Conservation (phyloP, 2,113 vertebrate genomes). For the Prolemur simus region DNA sequence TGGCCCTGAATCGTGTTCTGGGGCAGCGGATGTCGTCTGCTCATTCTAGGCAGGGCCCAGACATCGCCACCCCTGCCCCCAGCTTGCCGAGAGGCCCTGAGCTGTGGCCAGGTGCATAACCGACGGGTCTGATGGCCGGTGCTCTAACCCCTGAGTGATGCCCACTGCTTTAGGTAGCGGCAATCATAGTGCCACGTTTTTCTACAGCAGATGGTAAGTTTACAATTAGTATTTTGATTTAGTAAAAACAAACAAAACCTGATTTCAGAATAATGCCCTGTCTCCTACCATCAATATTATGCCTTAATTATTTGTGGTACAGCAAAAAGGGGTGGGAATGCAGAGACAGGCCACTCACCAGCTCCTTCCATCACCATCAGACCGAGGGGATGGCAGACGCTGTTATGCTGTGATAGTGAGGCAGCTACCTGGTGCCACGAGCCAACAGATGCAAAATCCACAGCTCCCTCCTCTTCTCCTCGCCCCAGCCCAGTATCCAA, state of each 20-base stretch:
- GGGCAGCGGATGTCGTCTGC: neutral
- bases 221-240: slow-evolving; percentile 18
- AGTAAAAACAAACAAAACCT: neutral
- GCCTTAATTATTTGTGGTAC: neutral
- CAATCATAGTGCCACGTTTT: neutral
- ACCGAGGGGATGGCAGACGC: neutral
- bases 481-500: neutral
- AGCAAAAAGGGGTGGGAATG: neutral
- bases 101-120: neutral
- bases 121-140: neutral
- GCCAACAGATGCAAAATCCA: neutral
- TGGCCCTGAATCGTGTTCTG: neutral
- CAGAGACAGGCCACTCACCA: neutral
- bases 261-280: neutral
- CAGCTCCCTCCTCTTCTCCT: neutral
- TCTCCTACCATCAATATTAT: neutral
- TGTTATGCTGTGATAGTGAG: too few relatives aligned
- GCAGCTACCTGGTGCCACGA: neutral
- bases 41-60: neutral
- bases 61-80: too few relatives aligned
- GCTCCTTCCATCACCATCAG: neutral
- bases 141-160: neutral
- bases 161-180: neutral
- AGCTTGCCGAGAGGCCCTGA: neutral
- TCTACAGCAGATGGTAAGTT: neutral